phyloP scores from a whole-genome alignment of 1,140 invertebrate species.

The Bicyclus anynana region DNA sequence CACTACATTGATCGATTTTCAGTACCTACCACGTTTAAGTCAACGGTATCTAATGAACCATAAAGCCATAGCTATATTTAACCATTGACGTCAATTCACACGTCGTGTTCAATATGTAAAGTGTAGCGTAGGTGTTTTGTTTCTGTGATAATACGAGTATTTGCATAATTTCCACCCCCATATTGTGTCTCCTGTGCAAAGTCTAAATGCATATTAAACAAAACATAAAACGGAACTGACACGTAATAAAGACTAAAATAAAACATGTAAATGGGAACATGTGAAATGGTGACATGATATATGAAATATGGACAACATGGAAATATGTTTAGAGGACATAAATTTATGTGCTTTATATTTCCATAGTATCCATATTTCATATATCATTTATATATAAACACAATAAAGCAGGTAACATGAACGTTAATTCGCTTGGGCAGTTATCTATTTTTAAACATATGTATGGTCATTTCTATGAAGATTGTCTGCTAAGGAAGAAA shows the following conservation, averaged over 20 bases:
- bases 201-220: not conserved
- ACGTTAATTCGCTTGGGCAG: too few species aligned
- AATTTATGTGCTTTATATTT: too few species aligned
- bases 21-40: not conserved
- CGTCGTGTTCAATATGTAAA: not conserved
- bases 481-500: too few species aligned
- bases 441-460: too few species aligned
- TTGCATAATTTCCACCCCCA: not conserved
- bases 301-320: too few species aligned
- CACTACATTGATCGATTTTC: not conserved
- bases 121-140: slow-evolving; percentile 9
- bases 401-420: too few species aligned
- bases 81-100: slow-evolving; percentile 15
- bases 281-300: too few species aligned
- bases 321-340: too few species aligned
- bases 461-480: too few species aligned
- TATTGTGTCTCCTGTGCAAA: not conserved
- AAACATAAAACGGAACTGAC: not conserved
- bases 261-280: not conserved
- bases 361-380: too few species aligned
- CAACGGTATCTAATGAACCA: not conserved
- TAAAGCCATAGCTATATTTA: not conserved
- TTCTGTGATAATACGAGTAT: not conserved
- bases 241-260: not conserved
- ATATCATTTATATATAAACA: too few species aligned